These are phyloP conservation scores for Elaphurus davidianus DNA, from an alignment of 2,113 vertebrate species.

Conservation along the genomic window DNA sequence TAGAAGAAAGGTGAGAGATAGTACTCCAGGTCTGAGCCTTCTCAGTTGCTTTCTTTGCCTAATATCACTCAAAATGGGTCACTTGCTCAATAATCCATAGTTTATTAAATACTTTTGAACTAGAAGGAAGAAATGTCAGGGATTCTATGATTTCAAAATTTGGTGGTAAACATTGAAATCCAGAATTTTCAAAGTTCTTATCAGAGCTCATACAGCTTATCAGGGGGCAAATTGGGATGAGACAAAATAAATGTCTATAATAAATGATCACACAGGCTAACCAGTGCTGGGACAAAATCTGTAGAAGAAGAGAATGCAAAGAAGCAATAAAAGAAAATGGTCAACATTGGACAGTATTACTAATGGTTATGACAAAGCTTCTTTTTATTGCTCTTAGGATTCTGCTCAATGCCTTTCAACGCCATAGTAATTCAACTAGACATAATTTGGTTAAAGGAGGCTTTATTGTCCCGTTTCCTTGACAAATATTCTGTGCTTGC, in stretches of 20 bases:
- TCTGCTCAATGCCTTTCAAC: neutral
- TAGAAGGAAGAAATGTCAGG: neutral
- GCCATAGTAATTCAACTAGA: neutral
- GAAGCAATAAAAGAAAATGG: neutral
- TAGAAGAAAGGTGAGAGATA: neutral
- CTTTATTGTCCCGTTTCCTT: constrained; percentile 30
- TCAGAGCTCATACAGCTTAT: neutral
- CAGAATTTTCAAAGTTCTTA: neutral
- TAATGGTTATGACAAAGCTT: neutral
- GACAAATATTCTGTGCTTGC: constrained; percentile 39
- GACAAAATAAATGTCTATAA: neutral
- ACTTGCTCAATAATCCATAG: neutral
- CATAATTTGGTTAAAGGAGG: neutral
- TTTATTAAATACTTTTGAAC: neutral
- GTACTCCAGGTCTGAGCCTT: neutral
- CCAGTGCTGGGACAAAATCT: neutral
- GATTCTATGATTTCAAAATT: neutral
- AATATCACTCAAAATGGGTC: neutral
- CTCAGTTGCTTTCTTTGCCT: neutral
- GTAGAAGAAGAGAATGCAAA: neutral
- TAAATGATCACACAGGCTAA: neutral
- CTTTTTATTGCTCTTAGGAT: neutral
- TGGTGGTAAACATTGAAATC: neutral
- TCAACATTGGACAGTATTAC: neutral
- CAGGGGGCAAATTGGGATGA: neutral